Evolutionary conservation across 2,888 invertebrate genomes (phyloP), one percentile per base, ranked within the genome.

Genomic region (Eugnorisma glareosa): DNA sequence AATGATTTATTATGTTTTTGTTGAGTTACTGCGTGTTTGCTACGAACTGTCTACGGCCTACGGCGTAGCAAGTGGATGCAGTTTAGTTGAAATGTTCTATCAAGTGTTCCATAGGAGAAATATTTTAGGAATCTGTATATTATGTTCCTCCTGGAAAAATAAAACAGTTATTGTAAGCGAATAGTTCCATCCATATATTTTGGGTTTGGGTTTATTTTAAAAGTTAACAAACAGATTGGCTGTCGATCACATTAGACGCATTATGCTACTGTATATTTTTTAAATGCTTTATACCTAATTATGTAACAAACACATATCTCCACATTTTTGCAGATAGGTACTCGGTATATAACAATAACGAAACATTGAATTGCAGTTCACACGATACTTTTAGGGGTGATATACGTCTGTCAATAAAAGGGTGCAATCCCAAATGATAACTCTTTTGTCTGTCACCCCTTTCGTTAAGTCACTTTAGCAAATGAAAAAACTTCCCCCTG

Each of bases 361-460:
- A 59, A 66, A 59, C 24, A 45, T 54, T 43, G 59, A 40, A 82
- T 67, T 71, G 66, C 67, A 77, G 71, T 90, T 91, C 91, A 85
- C 90, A 91, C 90, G 89, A 76, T 80, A 84, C 86, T 86, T 74
- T 69, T 75, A 81, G 77, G 80, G 84, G 74, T 68, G 76, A 73
- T 79, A 43, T 59, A 64, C 43, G 75, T 69, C 75, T 75, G 66
- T 88, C 87, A 90, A 88, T 89, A 87, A 90, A 91, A 89, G 92
- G 93, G 88, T 88, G 89, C 86, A 85, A 84, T 84, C 81, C 86
- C 74, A 84, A 83, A 85, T 85, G 83, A 88, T 83, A 86, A 81
- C 88, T 87, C 91, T 90, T 91, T 93, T 93, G 90, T 90, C 43
- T 31, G 59, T 76, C 87, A 91, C 89, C 93, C 93, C 92, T 91